Evolutionary conservation across 2,113 vertebrate species (phyloP).

Genomic region (Egretta garzetta): DNA sequence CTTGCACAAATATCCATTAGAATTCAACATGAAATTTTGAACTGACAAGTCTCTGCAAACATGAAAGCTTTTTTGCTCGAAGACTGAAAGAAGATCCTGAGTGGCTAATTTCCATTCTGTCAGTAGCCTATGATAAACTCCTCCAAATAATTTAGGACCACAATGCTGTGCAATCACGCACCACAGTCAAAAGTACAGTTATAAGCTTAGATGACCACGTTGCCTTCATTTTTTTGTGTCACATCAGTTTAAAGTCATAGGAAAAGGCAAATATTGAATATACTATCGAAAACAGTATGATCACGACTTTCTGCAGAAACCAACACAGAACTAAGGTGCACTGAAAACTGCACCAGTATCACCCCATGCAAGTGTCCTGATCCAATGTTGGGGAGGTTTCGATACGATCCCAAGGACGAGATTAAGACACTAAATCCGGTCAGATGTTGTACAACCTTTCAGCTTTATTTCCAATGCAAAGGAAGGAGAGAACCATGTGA

Average conservation of each 20-base stretch:
- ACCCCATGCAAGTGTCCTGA: background rate
- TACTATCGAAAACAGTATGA: background rate
- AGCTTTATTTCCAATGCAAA: too few species aligned
- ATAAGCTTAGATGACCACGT: background rate
- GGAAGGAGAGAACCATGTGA: too few species aligned
- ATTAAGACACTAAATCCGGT: too few species aligned
- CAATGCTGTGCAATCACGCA: background rate
- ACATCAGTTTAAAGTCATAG: background rate
- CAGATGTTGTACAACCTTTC: too few species aligned
- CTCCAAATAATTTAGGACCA: background rate
- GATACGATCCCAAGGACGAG: too few species aligned
- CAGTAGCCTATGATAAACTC: background rate
- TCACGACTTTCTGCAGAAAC: background rate
- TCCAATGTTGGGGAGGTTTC: too few species aligned
- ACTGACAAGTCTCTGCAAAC: background rate
- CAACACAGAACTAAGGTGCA: background rate
- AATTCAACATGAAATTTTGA: background rate
- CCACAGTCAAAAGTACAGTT: background rate
- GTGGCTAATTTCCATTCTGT: background rate
- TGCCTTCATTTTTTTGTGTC: background rate
- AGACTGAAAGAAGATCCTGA: background rate
- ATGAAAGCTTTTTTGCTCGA: accelerated
- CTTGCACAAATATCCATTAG: background rate
- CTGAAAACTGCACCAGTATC: accelerated
- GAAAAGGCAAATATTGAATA: background rate